Evolutionary conservation across 1,140 invertebrate species (phyloP), one percentile per base, ranked within the genome.

Genomic region (Sminthurides bifidus): DNA sequence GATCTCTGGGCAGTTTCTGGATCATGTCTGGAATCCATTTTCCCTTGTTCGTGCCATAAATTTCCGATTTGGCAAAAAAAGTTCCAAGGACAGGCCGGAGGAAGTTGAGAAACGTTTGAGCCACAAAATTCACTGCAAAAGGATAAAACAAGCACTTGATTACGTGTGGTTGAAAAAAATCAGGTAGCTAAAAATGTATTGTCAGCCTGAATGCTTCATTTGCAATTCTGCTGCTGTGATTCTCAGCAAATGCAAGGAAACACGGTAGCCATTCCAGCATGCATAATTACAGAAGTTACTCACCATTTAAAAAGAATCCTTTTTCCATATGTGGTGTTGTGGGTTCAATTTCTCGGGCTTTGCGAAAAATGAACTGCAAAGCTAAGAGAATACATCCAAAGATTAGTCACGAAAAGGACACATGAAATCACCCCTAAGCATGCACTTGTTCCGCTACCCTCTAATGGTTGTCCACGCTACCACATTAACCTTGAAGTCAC

Each of bases 291-390:
- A 37, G 17, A 12, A 37, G 12, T 37, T 37, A 12, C 12, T 37
- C 30, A 48, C 44, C 44, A 48, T 48, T 48, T 6, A 48, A 27
- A 27, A 48, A 48, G 24, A 48, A 48, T 30, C 44, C 44, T 8
- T 48, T 26, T 6, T 48, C 44, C 44, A 48, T 48, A 19, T 48
- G 44, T 10, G 44, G 44, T 24, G 44, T 48, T 27, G 44, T 48
- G 5, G 44, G 44, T 27, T 48, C 44, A 48, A 48, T 48, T 19
- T 48, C 44, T 19, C 44, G 6, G 5, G 15, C 44, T 30, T 48
- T 48, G 14, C 30, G 44, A 26, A 48, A 15, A 8, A 48, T 48
- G 44, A 48, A 48, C 19, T 48, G 44, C 10, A 48, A 27, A 26
- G 44, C 44, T 48, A 19, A 30, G 30, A 43, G 8, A 21, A n/a